Evolutionary conservation across 2,888 invertebrate genomes (phyloP), one percentile per base, ranked within the genome.

Genomic region (Drosophila leonis): DNA sequence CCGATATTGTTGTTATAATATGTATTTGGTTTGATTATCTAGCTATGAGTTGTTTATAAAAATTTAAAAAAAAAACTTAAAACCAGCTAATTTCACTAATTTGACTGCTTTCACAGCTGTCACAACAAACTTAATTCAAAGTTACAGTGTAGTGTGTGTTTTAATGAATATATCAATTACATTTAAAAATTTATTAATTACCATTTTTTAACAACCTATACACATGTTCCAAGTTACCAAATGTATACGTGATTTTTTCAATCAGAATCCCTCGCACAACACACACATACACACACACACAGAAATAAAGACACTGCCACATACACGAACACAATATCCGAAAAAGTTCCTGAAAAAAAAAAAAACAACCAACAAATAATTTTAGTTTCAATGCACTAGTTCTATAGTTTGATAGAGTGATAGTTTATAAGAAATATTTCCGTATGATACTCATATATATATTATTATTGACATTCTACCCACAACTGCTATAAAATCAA

Each of bases 141-240:
- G 72, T 71, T 78, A 78, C 82, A 85, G 83, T 85, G 91, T 92
- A 90, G 90, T 91, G 91, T 92, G 91, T 91, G 86, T 91, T 69
- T 78, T 74, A 78, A 74, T 69, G 67, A 82, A 82, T 69, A 65
- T 61, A 72, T 65, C 65, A 65, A 70, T 65, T 63, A 56, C 65
- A 76, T 71, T 64, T 67, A 76, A 76, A 20, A 73, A 72, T 67
- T 72, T 51, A 75, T 75, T 81, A 70, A 54, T 52, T 51, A 15
- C 31, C 48, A 67, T 69, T 59, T 64, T 65, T 82, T 80, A 91
- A 90, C 90, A 91, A 91, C 88, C 83, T 90, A 90, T 91, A 91
- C 91, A 91, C 91, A 91, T 90, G 89, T 90, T 80, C 69, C 85
- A 86, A 90, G 81, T 80, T 78, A 79, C 60, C 62, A 73, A 80